phyloP scores from a whole-genome alignment of 2,888 invertebrate genomes.

The Glaucopsyche alexis region DNA sequence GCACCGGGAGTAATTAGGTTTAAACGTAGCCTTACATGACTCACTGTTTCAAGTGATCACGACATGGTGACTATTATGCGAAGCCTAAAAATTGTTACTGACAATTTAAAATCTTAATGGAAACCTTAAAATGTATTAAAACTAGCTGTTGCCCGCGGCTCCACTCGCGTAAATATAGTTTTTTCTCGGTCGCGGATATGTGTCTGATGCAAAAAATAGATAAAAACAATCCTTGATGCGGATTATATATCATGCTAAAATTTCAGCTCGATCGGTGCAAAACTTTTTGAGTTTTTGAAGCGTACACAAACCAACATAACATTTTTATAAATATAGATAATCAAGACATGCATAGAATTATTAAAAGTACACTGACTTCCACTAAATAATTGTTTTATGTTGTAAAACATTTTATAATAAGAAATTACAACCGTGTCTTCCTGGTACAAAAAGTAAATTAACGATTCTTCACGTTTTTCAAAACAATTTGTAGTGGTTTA shows the following conservation, averaged over 20 bases:
- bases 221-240: too few relatives aligned
- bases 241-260: too few relatives aligned
- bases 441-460: constrained; percentile 51
- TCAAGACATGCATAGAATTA: background rate
- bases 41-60: constrained; percentile 10
- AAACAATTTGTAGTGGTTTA: constrained; percentile 72
- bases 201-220: too few relatives aligned
- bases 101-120: background rate
- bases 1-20: constrained; percentile 21
- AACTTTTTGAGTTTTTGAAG: too few relatives aligned
- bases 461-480: constrained; percentile 50
- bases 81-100: background rate
- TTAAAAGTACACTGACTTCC: background rate
- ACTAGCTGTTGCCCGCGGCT: too few relatives aligned
- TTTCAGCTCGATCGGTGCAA: too few relatives aligned
- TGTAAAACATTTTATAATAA: background rate
- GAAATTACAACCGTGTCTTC: constrained; percentile 24
- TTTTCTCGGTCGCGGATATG: too few relatives aligned
- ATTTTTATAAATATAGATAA: too few relatives aligned
- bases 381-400: background rate
- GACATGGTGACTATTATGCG: background rate
- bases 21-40: constrained; percentile 23
- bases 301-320: too few relatives aligned
- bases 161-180: too few relatives aligned
- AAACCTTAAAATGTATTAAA: constrained; percentile 5